phyloP scores from a whole-genome alignment of 2,113 vertebrate species.

The Neomonachus schauinslandi region DNA sequence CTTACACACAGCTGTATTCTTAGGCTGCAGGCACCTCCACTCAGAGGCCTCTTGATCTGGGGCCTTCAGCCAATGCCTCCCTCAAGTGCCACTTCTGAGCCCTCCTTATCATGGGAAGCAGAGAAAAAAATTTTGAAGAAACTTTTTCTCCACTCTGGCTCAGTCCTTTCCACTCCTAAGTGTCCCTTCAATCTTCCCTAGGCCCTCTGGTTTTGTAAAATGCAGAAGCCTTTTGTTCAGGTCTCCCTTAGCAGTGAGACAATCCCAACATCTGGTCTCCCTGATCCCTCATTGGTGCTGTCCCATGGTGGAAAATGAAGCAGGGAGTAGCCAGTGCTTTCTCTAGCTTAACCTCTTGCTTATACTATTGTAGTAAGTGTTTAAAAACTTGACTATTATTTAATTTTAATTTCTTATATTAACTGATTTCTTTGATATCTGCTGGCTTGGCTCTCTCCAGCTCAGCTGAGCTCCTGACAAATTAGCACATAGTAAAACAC shows the following conservation, averaged over 20 bases:
- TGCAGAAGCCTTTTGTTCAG: neutral
- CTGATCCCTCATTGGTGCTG: rapidly evolving
- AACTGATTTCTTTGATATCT: neutral
- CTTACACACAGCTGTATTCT: neutral
- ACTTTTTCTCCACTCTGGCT: neutral
- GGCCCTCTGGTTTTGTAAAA: neutral
- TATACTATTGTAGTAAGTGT: neutral
- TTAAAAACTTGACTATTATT: neutral
- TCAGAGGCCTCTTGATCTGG: neutral
- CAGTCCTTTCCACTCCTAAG: neutral
- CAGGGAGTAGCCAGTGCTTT: neutral
- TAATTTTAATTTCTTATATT: neutral
- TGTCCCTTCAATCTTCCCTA: neutral
- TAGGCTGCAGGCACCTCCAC: neutral
- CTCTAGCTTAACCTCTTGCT: neutral
- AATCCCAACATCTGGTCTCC: neutral
- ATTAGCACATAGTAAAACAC: neutral
- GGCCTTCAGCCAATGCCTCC: neutral
- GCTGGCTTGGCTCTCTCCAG: neutral
- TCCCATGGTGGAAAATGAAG: neutral
- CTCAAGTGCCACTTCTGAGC: neutral
- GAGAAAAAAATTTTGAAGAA: neutral
- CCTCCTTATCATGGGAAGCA: neutral
- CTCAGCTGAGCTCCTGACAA: neutral
- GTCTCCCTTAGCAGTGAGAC: neutral